These are phyloP conservation scores for Tarsius wallacei DNA, from an alignment of 2,797 vertebrate genomes.

Conservation along the genomic window DNA sequence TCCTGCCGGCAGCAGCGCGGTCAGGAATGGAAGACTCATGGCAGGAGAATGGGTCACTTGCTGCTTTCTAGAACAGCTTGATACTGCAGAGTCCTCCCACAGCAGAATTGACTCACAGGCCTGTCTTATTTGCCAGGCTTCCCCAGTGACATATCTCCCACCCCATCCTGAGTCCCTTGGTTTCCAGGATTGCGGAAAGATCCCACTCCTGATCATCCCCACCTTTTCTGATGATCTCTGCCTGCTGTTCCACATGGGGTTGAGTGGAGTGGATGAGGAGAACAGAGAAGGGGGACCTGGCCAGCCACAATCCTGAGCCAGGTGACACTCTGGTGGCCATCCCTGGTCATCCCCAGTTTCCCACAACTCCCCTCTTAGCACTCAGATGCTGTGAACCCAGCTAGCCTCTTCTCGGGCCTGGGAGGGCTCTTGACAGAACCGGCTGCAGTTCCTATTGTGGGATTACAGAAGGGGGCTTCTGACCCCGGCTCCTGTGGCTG, in stretches of 20 bases:
- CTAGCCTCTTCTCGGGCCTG: background rate
- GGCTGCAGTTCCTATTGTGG: fast-evolving
- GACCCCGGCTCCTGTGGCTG: background rate
- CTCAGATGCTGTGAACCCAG: background rate
- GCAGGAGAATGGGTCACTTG: background rate
- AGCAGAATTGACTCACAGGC: fast-evolving
- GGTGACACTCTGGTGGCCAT: background rate
- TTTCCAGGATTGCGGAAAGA: background rate
- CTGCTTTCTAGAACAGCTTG: background rate
- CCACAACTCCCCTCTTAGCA: background rate
- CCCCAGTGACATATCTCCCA: fast-evolving
- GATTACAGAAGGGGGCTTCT: background rate
- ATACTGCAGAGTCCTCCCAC: background rate
- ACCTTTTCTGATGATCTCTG: background rate
- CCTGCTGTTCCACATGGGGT: fast-evolving
- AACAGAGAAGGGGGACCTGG: background rate
- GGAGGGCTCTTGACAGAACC: background rate
- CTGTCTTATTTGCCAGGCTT: background rate
- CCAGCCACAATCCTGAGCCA: background rate
- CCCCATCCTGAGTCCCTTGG: background rate
- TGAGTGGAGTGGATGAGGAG: background rate
- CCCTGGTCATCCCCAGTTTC: too few relatives aligned
- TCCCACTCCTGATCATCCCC: background rate
- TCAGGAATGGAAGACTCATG: background rate
- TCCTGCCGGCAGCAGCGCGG: background rate